A percentile compares a stretch with the other conserved stretches of the same genome.
These are phyloP conservation scores for Upupa epops DNA, from an alignment of 2,113 vertebrate species.

Conservation along the genomic window DNA sequence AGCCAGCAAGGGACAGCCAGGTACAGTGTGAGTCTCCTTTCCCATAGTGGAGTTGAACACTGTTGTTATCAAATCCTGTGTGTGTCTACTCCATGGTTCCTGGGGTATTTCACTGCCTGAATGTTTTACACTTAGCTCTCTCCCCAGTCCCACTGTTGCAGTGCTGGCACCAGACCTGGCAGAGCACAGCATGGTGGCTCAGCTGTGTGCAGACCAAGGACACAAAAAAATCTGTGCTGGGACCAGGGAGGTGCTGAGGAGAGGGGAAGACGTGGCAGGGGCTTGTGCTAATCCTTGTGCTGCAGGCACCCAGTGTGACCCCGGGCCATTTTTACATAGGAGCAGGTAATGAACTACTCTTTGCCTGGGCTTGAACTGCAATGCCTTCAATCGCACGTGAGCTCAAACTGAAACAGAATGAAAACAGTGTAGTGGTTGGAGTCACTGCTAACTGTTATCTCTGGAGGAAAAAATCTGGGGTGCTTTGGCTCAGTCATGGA, in stretches of 20 bases:
- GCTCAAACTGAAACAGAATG: constrained; percentile 57
- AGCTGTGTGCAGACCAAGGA: not conserved
- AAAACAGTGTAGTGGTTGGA: constrained; percentile 45
- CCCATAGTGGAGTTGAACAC: not conserved
- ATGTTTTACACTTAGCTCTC: not conserved
- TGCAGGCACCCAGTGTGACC: not conserved
- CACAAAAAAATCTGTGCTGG: not conserved
- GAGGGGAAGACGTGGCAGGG: not conserved
- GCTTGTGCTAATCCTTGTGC: not conserved
- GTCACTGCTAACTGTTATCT: constrained; percentile 10
- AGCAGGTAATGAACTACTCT: not conserved
- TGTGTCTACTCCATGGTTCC: fast-evolving
- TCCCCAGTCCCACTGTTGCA: not conserved
- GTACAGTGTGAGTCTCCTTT: not conserved
- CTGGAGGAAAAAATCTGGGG: constrained; percentile 24
- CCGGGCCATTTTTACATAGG: not conserved
- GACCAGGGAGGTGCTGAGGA: not conserved
- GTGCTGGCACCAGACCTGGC: not conserved
- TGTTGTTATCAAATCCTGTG: not conserved
- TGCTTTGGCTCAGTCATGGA: constrained; percentile 9
- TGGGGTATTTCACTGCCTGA: not conserved
- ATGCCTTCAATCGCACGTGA: not conserved
- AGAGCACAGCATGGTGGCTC: not conserved
- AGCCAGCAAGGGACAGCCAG: not conserved
- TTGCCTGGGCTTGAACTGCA: not conserved